phyloP scores from a whole-genome alignment of 2,797 vertebrate species.

The Nannoperca obscura region DNA sequence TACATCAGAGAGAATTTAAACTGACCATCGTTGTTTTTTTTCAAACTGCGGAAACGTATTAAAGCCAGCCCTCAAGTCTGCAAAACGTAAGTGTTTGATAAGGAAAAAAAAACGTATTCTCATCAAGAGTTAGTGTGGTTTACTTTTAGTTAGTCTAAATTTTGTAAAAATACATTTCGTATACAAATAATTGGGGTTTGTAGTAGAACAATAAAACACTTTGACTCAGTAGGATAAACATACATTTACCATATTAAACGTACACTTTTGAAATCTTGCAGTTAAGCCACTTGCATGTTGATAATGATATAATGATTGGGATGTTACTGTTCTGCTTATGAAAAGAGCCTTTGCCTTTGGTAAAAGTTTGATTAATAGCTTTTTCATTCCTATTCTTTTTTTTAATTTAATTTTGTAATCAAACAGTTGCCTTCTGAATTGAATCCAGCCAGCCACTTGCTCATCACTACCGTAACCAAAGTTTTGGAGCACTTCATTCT shows the following conservation, averaged over 20 bases:
- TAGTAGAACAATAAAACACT: not conserved
- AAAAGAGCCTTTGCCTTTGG: not conserved
- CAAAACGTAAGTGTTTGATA: not conserved
- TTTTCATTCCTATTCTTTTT: not conserved
- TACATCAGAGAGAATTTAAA: not conserved
- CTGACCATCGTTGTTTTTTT: not conserved
- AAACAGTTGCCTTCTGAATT: not conserved
- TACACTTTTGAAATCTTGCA: not conserved
- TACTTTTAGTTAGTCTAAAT: not conserved
- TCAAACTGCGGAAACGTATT: not conserved
- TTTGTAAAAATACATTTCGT: too few relatives aligned
- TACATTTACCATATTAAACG: not conserved
- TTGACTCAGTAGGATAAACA: not conserved
- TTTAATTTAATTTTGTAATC: not conserved
- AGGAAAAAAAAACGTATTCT: not conserved
- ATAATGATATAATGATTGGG: not conserved
- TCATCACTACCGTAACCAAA: not conserved
- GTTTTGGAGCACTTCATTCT: not conserved
- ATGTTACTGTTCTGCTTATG: too few relatives aligned
- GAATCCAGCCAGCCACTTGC: not conserved
- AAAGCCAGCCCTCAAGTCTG: not conserved
- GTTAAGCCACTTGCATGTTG: too few relatives aligned
- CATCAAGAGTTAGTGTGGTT: not conserved
- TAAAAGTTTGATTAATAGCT: not conserved
- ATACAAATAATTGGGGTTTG: not conserved